Conservation (phyloP, 1,140 invertebrate genomes). For the Harpegnathos saltator region DNA sequence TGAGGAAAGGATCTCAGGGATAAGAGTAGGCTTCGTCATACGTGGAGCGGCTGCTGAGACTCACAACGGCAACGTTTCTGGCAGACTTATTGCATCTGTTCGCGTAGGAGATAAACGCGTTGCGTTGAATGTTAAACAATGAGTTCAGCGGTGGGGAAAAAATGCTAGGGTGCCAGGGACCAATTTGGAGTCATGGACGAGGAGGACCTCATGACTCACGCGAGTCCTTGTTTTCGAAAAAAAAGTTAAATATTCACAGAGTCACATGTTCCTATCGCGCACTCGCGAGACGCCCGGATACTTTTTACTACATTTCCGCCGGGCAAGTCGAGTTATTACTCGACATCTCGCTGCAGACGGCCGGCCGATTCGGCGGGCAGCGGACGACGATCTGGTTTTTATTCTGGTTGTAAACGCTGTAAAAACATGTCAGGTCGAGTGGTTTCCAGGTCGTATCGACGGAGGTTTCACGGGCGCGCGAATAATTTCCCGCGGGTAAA, state of each 20-base stretch:
- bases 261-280: background rate
- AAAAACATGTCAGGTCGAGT: constrained; percentile 60
- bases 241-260: constrained; percentile 4
- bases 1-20: background rate
- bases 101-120: no score
- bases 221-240: background rate
- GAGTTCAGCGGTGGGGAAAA: no score
- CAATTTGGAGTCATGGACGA: no score
- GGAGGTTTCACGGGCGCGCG: constrained; percentile 14
- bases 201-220: no score
- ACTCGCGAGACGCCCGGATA: background rate
- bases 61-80: no score
- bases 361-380: background rate
- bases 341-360: background rate
- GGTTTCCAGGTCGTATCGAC: constrained; percentile 67
- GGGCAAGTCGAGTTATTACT: background rate
- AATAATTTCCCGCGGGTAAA: constrained; percentile 21
- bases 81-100: no score
- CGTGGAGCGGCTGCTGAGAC: no score
- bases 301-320: background rate
- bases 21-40: background rate
- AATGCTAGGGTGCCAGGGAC: no score
- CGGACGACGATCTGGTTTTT: constrained; percentile 52
- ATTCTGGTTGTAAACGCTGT: background rate
- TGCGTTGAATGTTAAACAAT: no score